Conservation (phyloP, 2,888 invertebrate genomes). For the Torymus texanus region DNA sequence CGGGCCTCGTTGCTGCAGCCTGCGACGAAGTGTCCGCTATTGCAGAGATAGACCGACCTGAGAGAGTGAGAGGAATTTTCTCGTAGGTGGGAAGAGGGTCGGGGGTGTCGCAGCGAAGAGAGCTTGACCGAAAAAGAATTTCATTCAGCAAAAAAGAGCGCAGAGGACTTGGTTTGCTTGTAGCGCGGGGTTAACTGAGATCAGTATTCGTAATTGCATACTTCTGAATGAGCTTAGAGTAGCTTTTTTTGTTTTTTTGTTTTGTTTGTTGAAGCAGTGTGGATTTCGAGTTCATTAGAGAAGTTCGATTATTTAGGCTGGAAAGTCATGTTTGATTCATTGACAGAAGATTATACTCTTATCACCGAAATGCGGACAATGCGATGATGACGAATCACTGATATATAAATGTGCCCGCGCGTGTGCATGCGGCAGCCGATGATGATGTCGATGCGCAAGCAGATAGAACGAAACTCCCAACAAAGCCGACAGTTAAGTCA, state of each 20-base stretch:
- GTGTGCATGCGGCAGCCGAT: not conserved
- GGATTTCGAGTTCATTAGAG: too few species aligned
- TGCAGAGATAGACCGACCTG: too few species aligned
- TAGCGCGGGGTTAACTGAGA: too few species aligned
- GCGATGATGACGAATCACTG: not conserved
- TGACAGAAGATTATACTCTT: conserved; percentile 2
- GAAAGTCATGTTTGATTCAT: conserved; percentile 26
- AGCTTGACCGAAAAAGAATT: not conserved
- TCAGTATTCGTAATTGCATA: too few species aligned
- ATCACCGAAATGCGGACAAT: conserved; percentile 24
- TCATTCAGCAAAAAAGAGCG: not conserved
- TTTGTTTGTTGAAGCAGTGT: too few species aligned
- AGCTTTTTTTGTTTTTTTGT: too few species aligned
- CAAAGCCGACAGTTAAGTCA: conserved; percentile 22
- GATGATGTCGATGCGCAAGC: conserved; percentile 2
- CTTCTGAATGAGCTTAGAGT: too few species aligned
- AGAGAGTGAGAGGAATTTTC: too few species aligned
- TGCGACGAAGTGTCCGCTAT: not conserved
- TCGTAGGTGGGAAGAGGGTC: too few species aligned
- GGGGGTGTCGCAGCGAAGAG: not conserved
- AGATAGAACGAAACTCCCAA: conserved; percentile 27
- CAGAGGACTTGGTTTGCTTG: too few species aligned
- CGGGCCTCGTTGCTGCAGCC: conserved; percentile 9
- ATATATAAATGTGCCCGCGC: not conserved
- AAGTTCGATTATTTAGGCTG: too few species aligned